phyloP scores from a whole-genome alignment of 2,888 invertebrate genomes.

The Lepidonotus clava region DNA sequence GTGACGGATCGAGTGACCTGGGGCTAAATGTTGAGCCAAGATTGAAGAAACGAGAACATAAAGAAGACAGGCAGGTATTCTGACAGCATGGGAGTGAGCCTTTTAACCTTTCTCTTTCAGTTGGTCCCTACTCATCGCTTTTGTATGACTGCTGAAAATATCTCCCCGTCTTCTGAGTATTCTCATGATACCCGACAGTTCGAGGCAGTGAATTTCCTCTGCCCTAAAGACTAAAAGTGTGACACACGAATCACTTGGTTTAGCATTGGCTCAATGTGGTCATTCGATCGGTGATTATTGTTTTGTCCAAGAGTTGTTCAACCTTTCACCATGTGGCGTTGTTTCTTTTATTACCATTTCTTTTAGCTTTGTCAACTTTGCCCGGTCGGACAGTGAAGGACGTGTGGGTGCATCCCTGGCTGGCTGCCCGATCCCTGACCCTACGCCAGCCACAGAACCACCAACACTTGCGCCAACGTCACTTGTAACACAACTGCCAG shows the following conservation, averaged over 20 bases:
- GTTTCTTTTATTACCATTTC: conserved; percentile 47
- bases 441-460: conserved; percentile 54
- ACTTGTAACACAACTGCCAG: conserved; percentile 25
- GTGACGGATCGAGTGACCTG: conserved; percentile 14
- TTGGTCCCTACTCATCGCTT: conserved; percentile 1
- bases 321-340: conserved; percentile 50
- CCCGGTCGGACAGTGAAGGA: conserved; percentile 83
- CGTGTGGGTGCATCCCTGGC: conserved; percentile 69
- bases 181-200: too few relatives aligned
- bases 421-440: conserved; percentile 71
- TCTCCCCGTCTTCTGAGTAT: neutral
- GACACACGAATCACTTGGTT: neutral
- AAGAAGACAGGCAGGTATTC: conserved; percentile 30
- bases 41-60: neutral
- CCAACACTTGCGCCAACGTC: conserved; percentile 44
- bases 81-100: conserved; percentile 42
- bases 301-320: conserved; percentile 41
- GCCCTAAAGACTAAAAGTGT: too few relatives aligned
- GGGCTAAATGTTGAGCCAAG: neutral
- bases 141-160: conserved; percentile 6
- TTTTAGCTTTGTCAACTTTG: conserved; percentile 86
- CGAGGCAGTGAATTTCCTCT: too few relatives aligned
- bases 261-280: neutral
- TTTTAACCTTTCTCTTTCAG: conserved; percentile 46
- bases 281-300: conserved; percentile 17